These are phyloP conservation scores for Teleogryllus occipitalis DNA, from an alignment of 1,140 invertebrate genomes.

Conservation along the genomic window DNA sequence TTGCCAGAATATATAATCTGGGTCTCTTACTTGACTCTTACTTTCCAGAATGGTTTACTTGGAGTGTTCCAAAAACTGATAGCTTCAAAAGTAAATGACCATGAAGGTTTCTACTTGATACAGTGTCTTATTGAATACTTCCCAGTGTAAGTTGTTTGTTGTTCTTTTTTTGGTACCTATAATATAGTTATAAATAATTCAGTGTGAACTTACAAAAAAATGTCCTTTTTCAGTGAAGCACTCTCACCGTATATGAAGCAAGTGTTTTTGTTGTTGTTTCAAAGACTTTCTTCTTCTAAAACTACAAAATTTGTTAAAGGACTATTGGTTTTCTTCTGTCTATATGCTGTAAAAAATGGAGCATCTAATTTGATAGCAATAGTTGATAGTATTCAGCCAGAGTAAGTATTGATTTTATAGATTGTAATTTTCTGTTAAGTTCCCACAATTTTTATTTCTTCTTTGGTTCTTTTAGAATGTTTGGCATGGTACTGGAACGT, in stretches of 20 bases:
- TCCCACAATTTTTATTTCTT: not conserved
- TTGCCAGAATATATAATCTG: not conserved
- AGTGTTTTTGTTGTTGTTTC: slow-evolving; percentile 85
- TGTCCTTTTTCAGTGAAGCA: slow-evolving; percentile 40
- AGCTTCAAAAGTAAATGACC: slow-evolving; percentile 89
- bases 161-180: not conserved
- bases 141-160: slow-evolving; percentile 49
- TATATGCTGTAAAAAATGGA: slow-evolving; percentile 74
- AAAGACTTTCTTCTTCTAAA: slow-evolving; percentile 82
- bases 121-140: slow-evolving; percentile 73
- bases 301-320: slow-evolving; percentile 88
- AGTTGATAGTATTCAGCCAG: slow-evolving; percentile 78
- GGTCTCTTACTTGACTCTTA: slow-evolving; percentile 19
- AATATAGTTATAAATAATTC: slow-evolving; percentile 27
- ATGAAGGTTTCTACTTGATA: slow-evolving; percentile 89
- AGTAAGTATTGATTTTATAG: slow-evolving; percentile 46
- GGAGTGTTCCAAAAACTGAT: slow-evolving; percentile 96
- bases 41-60: slow-evolving; percentile 67
- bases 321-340: slow-evolving; percentile 81
- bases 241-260: slow-evolving; percentile 74
- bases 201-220: slow-evolving; percentile 26
- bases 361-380: slow-evolving; percentile 60
- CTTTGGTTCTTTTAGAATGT: slow-evolving; percentile 61
- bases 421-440: not conserved
- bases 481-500: slow-evolving; percentile 87